These are phyloP conservation scores for Drosophila insularis DNA, from an alignment of 1,140 invertebrate genomes.

Conservation along the genomic window DNA sequence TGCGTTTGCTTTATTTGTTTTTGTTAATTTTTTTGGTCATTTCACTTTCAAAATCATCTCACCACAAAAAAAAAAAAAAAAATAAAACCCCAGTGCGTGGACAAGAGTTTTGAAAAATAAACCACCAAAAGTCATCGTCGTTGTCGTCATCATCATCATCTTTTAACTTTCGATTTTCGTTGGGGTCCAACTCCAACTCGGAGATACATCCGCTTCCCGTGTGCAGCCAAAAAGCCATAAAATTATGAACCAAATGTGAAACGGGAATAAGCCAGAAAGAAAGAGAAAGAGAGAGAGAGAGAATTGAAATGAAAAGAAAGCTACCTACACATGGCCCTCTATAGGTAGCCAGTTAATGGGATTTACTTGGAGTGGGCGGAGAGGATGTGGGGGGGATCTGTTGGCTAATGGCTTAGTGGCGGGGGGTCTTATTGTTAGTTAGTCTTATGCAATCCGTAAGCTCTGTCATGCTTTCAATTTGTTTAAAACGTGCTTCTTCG, in stretches of 20 bases:
- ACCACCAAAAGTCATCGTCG: conserved; percentile 62
- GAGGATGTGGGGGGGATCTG: too few relatives aligned
- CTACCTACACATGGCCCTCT: conserved; percentile 6
- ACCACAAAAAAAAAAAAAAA: conserved; percentile 40
- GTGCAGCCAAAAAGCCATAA: conserved; percentile 62
- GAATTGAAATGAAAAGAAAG: not conserved
- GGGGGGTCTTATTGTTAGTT: conserved; percentile 6
- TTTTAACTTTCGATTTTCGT: conserved; percentile 77
- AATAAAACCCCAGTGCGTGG: conserved; percentile 40
- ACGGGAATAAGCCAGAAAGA: conserved; percentile 44
- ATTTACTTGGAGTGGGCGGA: too few relatives aligned
- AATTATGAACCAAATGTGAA: conserved; percentile 73
- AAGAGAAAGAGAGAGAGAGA: conserved; percentile 60
- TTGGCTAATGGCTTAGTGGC: too few relatives aligned
- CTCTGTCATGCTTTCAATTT: conserved; percentile 52
- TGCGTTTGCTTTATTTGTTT: conserved; percentile 43
- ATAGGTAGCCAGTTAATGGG: not conserved
- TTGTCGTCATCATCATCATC: too few relatives aligned
- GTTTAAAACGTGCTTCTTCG: conserved; percentile 44
- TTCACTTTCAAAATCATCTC: conserved; percentile 77
- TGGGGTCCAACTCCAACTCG: conserved; percentile 33
- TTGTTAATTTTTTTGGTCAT: conserved; percentile 65
- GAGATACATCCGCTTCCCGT: conserved; percentile 75
- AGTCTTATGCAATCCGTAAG: conserved; percentile 67
- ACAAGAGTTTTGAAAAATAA: conserved; percentile 57